A percentile compares a stretch with the other conserved stretches of the same genome.
These are phyloP conservation scores for Drosophila atripex DNA, from an alignment of 2,888 invertebrate genomes.

Conservation along the genomic window DNA sequence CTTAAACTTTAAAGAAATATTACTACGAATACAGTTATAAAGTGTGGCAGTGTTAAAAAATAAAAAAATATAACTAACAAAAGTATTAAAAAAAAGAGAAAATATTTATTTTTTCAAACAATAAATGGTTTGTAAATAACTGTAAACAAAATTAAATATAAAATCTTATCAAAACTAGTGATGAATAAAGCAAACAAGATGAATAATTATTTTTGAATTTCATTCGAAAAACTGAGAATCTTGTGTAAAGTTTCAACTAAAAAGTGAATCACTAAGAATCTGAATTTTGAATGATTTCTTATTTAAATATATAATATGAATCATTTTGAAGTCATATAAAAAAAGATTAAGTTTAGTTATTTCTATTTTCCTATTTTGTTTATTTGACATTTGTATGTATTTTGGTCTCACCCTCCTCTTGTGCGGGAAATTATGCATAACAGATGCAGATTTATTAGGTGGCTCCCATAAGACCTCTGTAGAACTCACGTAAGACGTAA, in stretches of 20 bases:
- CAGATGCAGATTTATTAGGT: conserved; percentile 75
- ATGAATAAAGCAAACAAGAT: not conserved
- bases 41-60: conserved; percentile 9
- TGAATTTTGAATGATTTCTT: no score
- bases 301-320: no score
- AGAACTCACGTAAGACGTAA: conserved; percentile 41
- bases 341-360: not conserved
- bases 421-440: conserved; percentile 68
- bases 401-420: conserved; percentile 7
- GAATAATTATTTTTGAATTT: not conserved
- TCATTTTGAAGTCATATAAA: not conserved
- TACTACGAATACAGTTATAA: conserved; percentile 17
- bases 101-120: conserved; percentile 1
- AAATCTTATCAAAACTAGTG: not conserved
- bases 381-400: conserved; percentile 52
- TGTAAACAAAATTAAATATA: conserved; percentile 1
- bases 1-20: conserved; percentile 3
- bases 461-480: conserved; percentile 16
- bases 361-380: conserved; percentile 26
- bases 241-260: no score
- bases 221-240: no score
- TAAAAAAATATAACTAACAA: conserved; percentile 4
- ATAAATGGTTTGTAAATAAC: not conserved
- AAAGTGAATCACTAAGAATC: not conserved
- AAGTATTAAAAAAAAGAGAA: conserved; percentile 5